Base-by-base conservation (phyloP, 2,888 invertebrate species). In the Strigamia maritima region DNA sequence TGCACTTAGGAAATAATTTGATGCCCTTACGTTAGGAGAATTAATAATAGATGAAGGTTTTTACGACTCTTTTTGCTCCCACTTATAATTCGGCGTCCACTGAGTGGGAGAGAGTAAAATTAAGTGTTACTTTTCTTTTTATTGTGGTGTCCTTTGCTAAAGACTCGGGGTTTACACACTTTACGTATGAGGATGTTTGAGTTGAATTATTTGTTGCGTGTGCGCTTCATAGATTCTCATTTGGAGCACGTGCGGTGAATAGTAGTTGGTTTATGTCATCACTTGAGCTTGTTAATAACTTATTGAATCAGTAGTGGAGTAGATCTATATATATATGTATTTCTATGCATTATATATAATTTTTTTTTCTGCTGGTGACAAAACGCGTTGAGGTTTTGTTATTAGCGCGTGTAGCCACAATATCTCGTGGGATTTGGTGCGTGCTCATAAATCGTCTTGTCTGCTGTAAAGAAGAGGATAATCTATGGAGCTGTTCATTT, bases 11-110 rank as follows among this genome's bases (percentile, higher is more conserved):
- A 70, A 26, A 70, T 70, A 70, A 70, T 70, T 70, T 70, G 70
- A 70, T 70, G 70, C 70, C 70, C 70, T 70, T 70, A 70, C 28
- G 70, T 70, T 70, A 70, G 12, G 26, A 70, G 70, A 70, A 70
- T 70, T 70, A 70, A 70, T 70, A 70, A 70, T 70, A 70, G 70
- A 70, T 70, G 70, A 70, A 28, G 70, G 26, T 70, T 70, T 70
- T 70, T 70, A 70, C 28, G 70, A 54, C 22, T 16, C 54, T 19
- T 54, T 70, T 24, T 70, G 24, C n/a, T 26, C 26, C 70, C 26
- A 28, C 70, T 70, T 70, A 70, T 28, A 70, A 70, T 70, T 70
- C 70, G 70, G n/a, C 70, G 14, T 26, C 26, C 70, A 16, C 26
- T 12, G 70, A 70, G 70, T 2, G 70, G 28, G 8, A 28, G 12